Evolutionary conservation across 2,888 invertebrate species (phyloP).

Genomic region (Hypselothyrea guttata): DNA sequence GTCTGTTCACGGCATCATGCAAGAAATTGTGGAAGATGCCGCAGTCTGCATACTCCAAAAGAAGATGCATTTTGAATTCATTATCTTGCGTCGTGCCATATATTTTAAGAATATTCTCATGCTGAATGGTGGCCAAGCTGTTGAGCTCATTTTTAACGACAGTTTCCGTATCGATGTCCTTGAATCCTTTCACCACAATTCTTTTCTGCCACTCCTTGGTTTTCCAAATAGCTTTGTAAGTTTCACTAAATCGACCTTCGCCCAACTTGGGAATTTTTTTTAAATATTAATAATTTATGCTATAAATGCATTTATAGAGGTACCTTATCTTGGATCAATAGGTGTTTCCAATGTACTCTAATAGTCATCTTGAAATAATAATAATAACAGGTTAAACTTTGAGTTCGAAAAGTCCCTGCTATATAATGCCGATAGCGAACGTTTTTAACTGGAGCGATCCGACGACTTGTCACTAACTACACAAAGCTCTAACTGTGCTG

Average conservation of each 20-base stretch:
- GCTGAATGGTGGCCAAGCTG: neutral
- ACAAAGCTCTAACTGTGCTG: no score
- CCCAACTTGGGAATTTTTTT: neutral
- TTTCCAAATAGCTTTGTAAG: neutral
- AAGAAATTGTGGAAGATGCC: neutral
- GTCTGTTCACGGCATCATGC: neutral
- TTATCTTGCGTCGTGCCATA: neutral
- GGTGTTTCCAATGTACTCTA: no score
- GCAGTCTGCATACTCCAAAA: neutral
- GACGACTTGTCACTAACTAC: no score
- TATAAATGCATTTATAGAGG: no score
- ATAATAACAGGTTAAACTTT: no score
- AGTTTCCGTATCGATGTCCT: neutral
- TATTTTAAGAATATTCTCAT: slow-evolving; percentile 1
- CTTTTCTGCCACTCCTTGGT: neutral
- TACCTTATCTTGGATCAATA: no score
- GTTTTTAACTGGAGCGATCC: no score
- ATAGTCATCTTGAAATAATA: no score
- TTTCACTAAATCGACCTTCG: neutral
- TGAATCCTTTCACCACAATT: neutral
- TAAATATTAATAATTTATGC: no score
- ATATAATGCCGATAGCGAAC: no score
- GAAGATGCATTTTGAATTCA: neutral
- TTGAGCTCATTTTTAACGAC: neutral
- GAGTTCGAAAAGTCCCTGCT: no score